Percentiles rank a stretch among this genome's conserved stretches.
These are phyloP conservation scores for Eremobia ochroleuca DNA, from an alignment of 2,888 invertebrate genomes.

Conservation along the genomic window DNA sequence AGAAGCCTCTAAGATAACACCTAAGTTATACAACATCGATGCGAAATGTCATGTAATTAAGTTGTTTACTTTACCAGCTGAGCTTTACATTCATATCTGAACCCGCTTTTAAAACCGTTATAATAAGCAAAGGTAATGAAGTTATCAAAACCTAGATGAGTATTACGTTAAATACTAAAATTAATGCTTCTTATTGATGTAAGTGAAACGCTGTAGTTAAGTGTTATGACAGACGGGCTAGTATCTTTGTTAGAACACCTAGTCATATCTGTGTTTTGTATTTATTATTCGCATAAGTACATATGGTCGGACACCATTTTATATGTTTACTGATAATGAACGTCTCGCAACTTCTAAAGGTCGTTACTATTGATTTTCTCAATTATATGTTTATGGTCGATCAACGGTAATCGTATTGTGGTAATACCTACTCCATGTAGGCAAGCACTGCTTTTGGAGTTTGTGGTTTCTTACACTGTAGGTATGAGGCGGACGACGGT, in stretches of 20 bases:
- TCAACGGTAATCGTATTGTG: conserved; percentile 32
- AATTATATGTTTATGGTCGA: conserved; percentile 4
- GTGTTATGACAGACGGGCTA: not conserved
- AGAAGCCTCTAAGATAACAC: not conserved
- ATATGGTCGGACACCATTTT: not conserved
- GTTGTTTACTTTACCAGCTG: not conserved
- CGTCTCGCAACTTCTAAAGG: conserved; percentile 22
- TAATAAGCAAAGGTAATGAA: conserved; percentile 23
- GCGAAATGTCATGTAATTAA: not conserved
- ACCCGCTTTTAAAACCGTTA: conserved; percentile 7
- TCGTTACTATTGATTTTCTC: conserved; percentile 26
- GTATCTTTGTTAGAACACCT: not conserved
- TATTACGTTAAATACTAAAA: conserved; percentile 18
- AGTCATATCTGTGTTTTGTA: not conserved
- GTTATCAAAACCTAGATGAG: conserved; percentile 18
- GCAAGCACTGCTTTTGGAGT: not conserved
- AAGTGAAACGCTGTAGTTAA: conserved; percentile 6
- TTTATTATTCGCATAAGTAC: not conserved
- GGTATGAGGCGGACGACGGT: not conserved
- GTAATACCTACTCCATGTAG: not conserved
- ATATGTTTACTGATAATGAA: conserved; percentile 22
- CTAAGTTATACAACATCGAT: not conserved
- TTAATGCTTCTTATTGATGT: not conserved
- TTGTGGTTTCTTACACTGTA: not conserved
- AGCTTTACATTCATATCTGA: not conserved